Conservation (phyloP, 2,888 invertebrate genomes). For the Epistrophe eligans region DNA sequence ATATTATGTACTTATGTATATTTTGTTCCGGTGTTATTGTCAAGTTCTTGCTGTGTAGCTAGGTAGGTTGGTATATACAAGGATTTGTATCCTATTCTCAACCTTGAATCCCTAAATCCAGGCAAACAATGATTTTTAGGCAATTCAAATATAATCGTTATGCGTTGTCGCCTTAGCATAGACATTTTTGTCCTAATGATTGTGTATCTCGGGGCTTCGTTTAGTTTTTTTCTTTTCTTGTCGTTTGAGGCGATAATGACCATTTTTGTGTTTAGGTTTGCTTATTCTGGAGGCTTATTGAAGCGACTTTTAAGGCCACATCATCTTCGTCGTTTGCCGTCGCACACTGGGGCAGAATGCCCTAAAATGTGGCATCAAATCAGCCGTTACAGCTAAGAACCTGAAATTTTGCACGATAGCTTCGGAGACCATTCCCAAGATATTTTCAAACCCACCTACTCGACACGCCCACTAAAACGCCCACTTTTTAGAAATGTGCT, state of each 20-base stretch:
- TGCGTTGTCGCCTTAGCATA: slow-evolving; percentile 50
- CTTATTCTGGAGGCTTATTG: slow-evolving; percentile 48
- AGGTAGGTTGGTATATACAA: background rate
- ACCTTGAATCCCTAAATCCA: slow-evolving; percentile 59
- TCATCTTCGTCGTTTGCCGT: background rate
- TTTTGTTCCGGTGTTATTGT: slow-evolving; percentile 45
- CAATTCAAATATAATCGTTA: slow-evolving; percentile 69
- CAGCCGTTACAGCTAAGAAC: too few species aligned
- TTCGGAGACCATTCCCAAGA: too few species aligned
- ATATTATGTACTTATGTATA: background rate
- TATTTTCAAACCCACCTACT: too few species aligned
- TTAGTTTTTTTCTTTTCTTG: background rate
- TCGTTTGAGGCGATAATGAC: slow-evolving; percentile 29
- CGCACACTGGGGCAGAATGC: too few species aligned
- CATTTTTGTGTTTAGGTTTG: slow-evolving; percentile 56
- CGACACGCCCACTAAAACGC: too few species aligned
- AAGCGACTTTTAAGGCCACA: background rate
- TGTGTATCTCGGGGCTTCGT: slow-evolving; percentile 10
- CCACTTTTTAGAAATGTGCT: too few species aligned
- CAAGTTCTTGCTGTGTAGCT: slow-evolving; percentile 16
- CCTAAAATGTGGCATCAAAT: too few species aligned
- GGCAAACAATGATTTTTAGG: slow-evolving; percentile 67
- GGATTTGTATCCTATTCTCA: slow-evolving; percentile 34
- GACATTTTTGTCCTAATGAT: slow-evolving; percentile 43
- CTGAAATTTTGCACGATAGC: too few species aligned